These are phyloP conservation scores for Archips xylosteana DNA, from an alignment of 2,888 invertebrate genomes.

Conservation along the genomic window DNA sequence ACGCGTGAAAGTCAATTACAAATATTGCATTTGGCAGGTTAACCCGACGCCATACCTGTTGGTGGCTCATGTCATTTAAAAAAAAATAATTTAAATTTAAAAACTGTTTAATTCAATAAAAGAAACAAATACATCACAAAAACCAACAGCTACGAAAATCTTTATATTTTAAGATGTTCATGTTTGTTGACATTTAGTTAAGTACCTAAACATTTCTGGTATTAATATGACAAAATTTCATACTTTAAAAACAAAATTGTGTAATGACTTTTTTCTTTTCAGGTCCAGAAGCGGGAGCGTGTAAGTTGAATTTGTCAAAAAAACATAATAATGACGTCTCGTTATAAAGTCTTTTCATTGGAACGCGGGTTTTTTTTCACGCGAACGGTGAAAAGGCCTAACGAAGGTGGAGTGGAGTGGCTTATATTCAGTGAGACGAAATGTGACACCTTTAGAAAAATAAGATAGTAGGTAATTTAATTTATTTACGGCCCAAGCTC, in stretches of 20 bases:
- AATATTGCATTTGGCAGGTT: too few relatives aligned
- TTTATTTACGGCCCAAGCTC: too few relatives aligned
- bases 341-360: conserved; percentile 18
- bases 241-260: background rate
- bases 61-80: too few relatives aligned
- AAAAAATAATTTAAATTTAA: too few relatives aligned
- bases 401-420: background rate
- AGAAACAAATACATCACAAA: too few relatives aligned
- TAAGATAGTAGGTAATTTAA: background rate
- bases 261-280: conserved; percentile 4
- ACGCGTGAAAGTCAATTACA: too few relatives aligned
- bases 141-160: too few relatives aligned
- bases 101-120: too few relatives aligned
- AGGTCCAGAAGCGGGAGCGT: conserved; percentile 22
- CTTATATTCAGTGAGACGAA: background rate
- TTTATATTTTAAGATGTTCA: too few relatives aligned
- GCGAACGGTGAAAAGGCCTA: conserved; percentile 14
- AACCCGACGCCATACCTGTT: too few relatives aligned
- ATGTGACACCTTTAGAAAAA: background rate
- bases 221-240: background rate
- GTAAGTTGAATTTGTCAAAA: conserved; percentile 23
- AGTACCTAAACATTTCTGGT: too few relatives aligned
- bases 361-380: background rate
- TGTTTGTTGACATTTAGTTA: too few relatives aligned
- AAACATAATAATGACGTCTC: conserved; percentile 27